Evolutionary conservation across 2,888 invertebrate genomes (phyloP).

Genomic region (Cryptus armator): DNA sequence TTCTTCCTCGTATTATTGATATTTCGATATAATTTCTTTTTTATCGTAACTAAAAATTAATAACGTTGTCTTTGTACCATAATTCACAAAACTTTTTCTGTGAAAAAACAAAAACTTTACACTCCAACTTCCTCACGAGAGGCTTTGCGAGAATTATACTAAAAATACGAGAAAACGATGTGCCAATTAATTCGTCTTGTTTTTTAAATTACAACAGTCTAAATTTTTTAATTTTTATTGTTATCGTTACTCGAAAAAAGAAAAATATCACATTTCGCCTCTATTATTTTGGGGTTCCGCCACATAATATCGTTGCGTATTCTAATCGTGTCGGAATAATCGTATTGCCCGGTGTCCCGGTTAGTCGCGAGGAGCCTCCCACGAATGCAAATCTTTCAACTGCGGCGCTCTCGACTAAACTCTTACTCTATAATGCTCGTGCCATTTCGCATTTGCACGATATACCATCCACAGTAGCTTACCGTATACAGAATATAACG

Average conservation of each 20-base stretch:
- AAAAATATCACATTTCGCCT: not conserved
- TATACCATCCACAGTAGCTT: not conserved
- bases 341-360: constrained; percentile 48
- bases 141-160: no score
- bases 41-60: no score
- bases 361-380: constrained; percentile 52
- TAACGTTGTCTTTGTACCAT: no score
- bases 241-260: not conserved
- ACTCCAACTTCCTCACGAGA: no score
- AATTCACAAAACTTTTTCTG: no score
- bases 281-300: constrained; percentile 25
- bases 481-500: constrained; percentile 52
- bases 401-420: not conserved
- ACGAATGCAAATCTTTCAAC: constrained; percentile 60
- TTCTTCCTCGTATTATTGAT: no score
- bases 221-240: not conserved
- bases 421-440: constrained; percentile 17
- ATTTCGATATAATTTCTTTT: no score
- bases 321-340: constrained; percentile 57
- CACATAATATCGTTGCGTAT: constrained; percentile 10
- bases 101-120: no score
- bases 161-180: no score
- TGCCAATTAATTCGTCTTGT: no score
- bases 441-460: not conserved
- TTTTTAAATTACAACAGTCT: not conserved